Evolutionary conservation across 2,888 invertebrate genomes (phyloP).

Genomic region (Tipula unca): DNA sequence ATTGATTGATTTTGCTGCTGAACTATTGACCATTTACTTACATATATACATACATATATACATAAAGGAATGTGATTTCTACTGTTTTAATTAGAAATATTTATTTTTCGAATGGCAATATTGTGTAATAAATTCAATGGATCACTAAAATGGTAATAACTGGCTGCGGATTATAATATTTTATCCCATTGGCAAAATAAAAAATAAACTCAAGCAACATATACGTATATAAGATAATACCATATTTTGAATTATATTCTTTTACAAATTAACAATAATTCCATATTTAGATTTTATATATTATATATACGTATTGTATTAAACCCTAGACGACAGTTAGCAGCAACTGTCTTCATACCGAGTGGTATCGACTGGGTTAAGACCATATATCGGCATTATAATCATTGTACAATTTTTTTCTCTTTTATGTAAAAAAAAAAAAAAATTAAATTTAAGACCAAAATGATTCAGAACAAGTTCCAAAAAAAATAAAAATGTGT

Average conservation of each 20-base stretch:
- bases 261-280: background rate
- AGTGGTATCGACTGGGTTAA: background rate
- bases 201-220: background rate
- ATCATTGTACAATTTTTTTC: background rate
- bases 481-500: background rate
- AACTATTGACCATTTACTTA: background rate
- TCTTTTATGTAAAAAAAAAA: background rate
- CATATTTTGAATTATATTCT: background rate
- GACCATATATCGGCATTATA: background rate
- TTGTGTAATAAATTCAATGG: background rate
- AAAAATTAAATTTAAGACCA: background rate
- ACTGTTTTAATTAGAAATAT: background rate
- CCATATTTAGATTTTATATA: background rate
- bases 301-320: too few species aligned
- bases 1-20: background rate
- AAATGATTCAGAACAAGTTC: background rate
- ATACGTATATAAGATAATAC: background rate
- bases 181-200: background rate
- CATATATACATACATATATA: background rate
- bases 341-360: background rate
- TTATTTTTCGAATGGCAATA: background rate
- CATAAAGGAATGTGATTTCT: background rate
- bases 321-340: background rate
- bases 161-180: background rate
- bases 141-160: background rate